These are phyloP conservation scores for Chalcis sispes DNA, from an alignment of 2,888 invertebrate species.

Conservation along the genomic window DNA sequence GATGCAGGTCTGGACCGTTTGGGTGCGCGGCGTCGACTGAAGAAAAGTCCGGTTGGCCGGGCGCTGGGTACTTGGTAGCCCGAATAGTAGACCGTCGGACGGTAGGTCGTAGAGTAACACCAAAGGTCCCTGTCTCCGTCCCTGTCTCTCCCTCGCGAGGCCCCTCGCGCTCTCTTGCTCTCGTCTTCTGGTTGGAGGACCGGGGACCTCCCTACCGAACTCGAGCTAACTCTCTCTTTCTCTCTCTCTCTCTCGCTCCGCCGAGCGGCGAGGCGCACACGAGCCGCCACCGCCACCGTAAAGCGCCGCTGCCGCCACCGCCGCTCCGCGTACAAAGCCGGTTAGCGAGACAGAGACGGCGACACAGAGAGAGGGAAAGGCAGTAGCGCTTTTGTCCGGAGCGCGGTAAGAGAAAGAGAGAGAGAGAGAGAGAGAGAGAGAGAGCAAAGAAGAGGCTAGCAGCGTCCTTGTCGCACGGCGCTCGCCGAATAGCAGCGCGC, in stretches of 20 bases:
- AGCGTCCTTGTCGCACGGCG: conserved; percentile 67
- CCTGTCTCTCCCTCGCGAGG: too few relatives aligned
- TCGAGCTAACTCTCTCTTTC: conserved; percentile 55
- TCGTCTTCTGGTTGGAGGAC: conserved; percentile 75
- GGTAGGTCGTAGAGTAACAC: not conserved
- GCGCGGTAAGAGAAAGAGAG: conserved; percentile 27
- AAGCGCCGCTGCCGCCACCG: conserved; percentile 40
- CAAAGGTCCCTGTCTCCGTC: not conserved
- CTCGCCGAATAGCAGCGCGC: conserved; percentile 71
- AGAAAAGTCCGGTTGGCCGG: conserved; percentile 64
- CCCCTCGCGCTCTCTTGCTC: conserved; percentile 58
- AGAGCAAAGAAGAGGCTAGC: conserved; percentile 14
- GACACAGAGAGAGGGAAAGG: conserved; percentile 59
- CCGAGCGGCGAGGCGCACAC: conserved; percentile 52
- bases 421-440: conserved; percentile 13
- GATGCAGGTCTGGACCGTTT: conserved; percentile 75
- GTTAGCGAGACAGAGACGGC: conserved; percentile 38
- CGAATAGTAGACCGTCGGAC: not conserved
- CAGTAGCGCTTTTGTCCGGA: conserved; percentile 60
- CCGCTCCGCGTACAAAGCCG: conserved; percentile 42
- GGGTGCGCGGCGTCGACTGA: conserved; percentile 76
- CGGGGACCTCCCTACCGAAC: conserved; percentile 76
- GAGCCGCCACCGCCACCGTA: conserved; percentile 47
- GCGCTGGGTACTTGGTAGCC: conserved; percentile 69
- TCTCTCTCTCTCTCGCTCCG: conserved; percentile 28